These are phyloP conservation scores for Acronicta aceris DNA, from an alignment of 2,888 invertebrate genomes.

Conservation along the genomic window DNA sequence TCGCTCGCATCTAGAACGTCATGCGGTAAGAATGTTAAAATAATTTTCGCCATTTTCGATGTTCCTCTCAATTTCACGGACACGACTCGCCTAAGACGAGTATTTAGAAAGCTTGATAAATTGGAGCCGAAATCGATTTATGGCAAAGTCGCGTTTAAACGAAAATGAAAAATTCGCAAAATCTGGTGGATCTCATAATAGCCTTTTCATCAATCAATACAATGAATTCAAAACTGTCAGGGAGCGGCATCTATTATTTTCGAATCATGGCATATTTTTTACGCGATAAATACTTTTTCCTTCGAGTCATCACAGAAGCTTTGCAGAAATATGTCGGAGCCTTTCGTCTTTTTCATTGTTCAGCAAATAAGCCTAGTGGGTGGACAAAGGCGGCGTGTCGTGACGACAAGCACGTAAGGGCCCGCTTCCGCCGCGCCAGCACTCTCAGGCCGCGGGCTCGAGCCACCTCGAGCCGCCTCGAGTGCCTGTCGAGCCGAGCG, in stretches of 20 bases:
- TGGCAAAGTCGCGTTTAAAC: slow-evolving; percentile 76
- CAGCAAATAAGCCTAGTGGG: slow-evolving; percentile 89
- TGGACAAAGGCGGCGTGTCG: slow-evolving; percentile 87
- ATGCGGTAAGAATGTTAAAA: slow-evolving; percentile 75
- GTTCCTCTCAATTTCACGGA: slow-evolving; percentile 78
- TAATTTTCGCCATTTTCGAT: slow-evolving; percentile 70
- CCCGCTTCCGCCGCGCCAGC: slow-evolving; percentile 87
- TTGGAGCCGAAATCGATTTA: slow-evolving; percentile 81
- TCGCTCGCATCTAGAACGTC: slow-evolving; percentile 62
- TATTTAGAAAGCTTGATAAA: slow-evolving; percentile 84
- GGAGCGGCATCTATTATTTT: slow-evolving; percentile 72
- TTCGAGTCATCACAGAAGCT: slow-evolving; percentile 63
- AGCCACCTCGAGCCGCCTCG: slow-evolving; percentile 76
- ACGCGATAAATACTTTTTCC: slow-evolving; percentile 69
- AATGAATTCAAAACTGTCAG: slow-evolving; percentile 76
- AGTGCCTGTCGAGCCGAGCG: slow-evolving; percentile 82
- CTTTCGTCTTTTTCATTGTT: slow-evolving; percentile 88
- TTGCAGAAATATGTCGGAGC: slow-evolving; percentile 77
- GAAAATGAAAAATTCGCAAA: slow-evolving; percentile 83
- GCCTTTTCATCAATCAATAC: slow-evolving; percentile 85
- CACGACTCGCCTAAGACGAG: slow-evolving; percentile 70
- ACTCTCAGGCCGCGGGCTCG: slow-evolving; percentile 76
- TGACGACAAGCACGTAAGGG: slow-evolving; percentile 85
- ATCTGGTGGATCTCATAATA: slow-evolving; percentile 81
- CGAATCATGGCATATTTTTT: slow-evolving; percentile 73